A percentile compares a stretch with the other conserved stretches of the same genome.
Evolutionary conservation across 2,888 invertebrate species (phyloP).

Genomic region (Ceriagrion tenellum): DNA sequence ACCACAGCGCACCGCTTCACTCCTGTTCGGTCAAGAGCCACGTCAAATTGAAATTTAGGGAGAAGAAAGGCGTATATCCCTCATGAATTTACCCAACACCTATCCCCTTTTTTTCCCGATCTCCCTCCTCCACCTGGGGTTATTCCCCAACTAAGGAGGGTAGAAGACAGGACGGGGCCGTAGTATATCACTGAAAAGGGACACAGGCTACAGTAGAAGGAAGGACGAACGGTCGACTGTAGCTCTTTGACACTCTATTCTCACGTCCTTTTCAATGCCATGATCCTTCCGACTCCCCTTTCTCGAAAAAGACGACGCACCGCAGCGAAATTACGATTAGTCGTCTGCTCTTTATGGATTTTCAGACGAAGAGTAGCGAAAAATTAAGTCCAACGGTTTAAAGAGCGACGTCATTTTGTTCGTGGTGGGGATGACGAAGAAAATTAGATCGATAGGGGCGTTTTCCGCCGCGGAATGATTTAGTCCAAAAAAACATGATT

Average conservation of each 20-base stretch:
- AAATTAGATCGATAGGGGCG: neutral
- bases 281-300: neutral
- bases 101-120: neutral
- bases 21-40: neutral
- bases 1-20: too few relatives aligned
- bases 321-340: neutral
- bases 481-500: neutral
- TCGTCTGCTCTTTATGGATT: neutral
- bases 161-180: neutral
- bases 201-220: neutral
- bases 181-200: neutral
- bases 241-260: neutral
- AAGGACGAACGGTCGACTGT: neutral
- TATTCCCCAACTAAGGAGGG: neutral
- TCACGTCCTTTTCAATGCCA: neutral
- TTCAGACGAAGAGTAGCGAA: neutral
- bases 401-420: neutral
- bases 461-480: neutral
- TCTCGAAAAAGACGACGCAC: neutral
- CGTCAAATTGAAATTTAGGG: neutral
- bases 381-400: neutral
- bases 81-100: neutral
- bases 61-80: neutral
- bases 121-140: neutral
- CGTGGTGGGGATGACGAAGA: neutral